Percentiles rank a stretch among this genome's conserved stretches.
These are phyloP conservation scores for Spermophilus dauricus DNA, from an alignment of 2,113 vertebrate species.

Conservation along the genomic window DNA sequence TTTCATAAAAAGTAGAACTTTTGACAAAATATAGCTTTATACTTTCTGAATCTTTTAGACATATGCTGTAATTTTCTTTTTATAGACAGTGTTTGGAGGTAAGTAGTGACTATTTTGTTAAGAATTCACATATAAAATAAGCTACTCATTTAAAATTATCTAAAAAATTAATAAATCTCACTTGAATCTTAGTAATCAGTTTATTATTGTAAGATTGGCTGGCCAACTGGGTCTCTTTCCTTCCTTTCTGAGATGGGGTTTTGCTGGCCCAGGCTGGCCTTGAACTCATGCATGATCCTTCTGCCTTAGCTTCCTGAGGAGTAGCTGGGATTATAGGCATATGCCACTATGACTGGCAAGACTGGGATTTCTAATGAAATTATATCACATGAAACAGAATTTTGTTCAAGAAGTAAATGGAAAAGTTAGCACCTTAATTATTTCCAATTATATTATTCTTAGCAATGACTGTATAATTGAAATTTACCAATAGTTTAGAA, in stretches of 20 bases:
- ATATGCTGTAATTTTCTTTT: slow-evolving; percentile 38
- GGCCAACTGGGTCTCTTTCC: not conserved
- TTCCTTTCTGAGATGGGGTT: not conserved
- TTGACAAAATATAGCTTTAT: slow-evolving; percentile 32
- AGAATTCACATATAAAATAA: slow-evolving; percentile 16
- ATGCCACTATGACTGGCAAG: not conserved
- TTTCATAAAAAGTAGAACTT: slow-evolving; percentile 30
- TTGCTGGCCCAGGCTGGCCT: not conserved
- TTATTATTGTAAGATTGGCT: slow-evolving; percentile 6
- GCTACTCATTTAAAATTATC: slow-evolving; percentile 30
- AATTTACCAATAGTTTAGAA: not conserved
- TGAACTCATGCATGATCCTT: not conserved
- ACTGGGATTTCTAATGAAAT: slow-evolving; percentile 42
- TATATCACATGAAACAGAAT: not conserved
- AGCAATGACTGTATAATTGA: not conserved
- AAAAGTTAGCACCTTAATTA: not conserved
- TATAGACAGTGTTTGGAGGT: slow-evolving; percentile 3
- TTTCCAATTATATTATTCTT: slow-evolving; percentile 24
- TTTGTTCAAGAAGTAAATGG: slow-evolving; percentile 13
- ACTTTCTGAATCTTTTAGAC: slow-evolving; percentile 27
- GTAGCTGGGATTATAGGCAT: not conserved
- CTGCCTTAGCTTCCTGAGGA: not conserved
- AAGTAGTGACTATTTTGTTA: slow-evolving; percentile 24
- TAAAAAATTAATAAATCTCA: not conserved
- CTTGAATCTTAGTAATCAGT: slow-evolving; percentile 2